Conservation (phyloP, 2,888 invertebrate genomes). For the Eretmocerus hayati region DNA sequence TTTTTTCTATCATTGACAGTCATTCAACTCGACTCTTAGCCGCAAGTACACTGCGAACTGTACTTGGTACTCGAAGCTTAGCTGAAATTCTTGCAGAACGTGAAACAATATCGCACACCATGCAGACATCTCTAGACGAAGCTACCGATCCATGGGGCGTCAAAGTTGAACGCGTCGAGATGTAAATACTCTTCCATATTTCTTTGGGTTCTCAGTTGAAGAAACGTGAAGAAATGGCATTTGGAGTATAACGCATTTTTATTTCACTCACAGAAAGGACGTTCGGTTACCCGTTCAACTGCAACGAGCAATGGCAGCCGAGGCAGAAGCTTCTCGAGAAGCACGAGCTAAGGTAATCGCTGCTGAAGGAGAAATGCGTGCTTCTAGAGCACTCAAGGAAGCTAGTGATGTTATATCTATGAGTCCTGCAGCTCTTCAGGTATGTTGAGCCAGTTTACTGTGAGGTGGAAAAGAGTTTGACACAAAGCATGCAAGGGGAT, state of each 20-base stretch:
- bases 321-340: conserved; percentile 73
- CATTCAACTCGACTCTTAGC: conserved; percentile 76
- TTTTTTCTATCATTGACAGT: too few species aligned
- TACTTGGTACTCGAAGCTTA: conserved; percentile 84
- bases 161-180: conserved; percentile 90
- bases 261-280: conserved; percentile 59
- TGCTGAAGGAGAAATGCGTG: conserved; percentile 81
- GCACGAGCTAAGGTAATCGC: conserved; percentile 76
- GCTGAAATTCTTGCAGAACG: conserved; percentile 88
- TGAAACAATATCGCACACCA: conserved; percentile 83
- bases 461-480: too few species aligned
- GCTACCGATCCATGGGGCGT: conserved; percentile 91
- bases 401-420: conserved; percentile 79
- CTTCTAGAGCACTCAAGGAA: conserved; percentile 76
- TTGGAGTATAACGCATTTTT: too few species aligned
- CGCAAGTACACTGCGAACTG: conserved; percentile 80
- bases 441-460: conserved; percentile 29
- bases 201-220: too few species aligned
- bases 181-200: conserved; percentile 60
- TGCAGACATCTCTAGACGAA: conserved; percentile 79
- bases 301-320: conserved; percentile 77
- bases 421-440: conserved; percentile 74
- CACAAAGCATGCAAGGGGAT: too few species aligned
- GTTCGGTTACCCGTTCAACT: conserved; percentile 69
- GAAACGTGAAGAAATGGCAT: too few species aligned